Conservation (phyloP, 2,113 vertebrate species). For the Euleptes europaea region DNA sequence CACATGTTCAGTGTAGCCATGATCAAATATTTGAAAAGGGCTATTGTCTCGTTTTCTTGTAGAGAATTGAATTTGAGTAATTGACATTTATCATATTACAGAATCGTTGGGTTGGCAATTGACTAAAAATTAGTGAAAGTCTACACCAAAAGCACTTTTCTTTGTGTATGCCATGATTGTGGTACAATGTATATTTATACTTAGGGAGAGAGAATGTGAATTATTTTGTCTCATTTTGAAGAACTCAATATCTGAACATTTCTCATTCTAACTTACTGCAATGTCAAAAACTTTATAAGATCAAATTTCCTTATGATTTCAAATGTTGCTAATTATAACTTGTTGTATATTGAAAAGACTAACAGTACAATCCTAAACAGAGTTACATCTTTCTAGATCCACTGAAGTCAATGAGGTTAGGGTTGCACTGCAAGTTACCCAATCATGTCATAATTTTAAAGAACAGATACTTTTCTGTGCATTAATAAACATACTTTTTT, state of each 20-base stretch:
- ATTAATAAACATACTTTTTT: constrained; percentile 29
- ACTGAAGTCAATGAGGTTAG: too few species aligned
- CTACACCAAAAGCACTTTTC: too few species aligned
- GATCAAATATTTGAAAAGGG: too few species aligned
- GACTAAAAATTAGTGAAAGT: background rate
- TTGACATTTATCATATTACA: too few species aligned
- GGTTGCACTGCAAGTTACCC: background rate
- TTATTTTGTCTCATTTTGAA: background rate
- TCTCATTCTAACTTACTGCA: background rate
- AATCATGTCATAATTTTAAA: constrained; percentile 9
- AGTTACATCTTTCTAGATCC: too few species aligned
- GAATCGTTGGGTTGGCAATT: too few species aligned
- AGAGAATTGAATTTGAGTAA: background rate
- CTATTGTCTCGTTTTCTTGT: background rate
- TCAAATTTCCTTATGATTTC: background rate
- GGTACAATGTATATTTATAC: too few species aligned
- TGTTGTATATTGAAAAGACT: background rate
- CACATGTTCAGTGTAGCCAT: too few species aligned
- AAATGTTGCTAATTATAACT: constrained; percentile 2
- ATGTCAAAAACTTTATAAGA: background rate
- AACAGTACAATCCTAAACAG: too few species aligned
- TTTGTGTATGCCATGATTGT: too few species aligned
- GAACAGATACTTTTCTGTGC: constrained; percentile 11
- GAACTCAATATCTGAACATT: constrained; percentile 14
- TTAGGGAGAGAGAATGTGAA: background rate